Evolutionary conservation across 2,113 vertebrate species (phyloP), one percentile per base, ranked within the genome.

Genomic region (Engystomops pustulosus): DNA sequence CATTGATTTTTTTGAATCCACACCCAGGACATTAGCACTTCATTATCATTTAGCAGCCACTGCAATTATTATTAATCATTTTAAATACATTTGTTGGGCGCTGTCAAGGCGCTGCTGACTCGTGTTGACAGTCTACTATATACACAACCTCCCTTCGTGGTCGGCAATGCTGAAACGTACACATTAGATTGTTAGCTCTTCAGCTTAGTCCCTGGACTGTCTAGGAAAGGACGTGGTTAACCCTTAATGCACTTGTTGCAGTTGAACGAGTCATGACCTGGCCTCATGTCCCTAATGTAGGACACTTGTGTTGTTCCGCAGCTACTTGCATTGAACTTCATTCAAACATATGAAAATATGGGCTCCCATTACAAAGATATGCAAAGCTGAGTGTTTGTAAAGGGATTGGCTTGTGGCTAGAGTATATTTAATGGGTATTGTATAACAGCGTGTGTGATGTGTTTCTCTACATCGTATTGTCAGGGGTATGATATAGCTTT

Each of bases 321-420:
- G 20, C 45, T 10, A 32, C 45, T 7, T 49, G 45, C 15, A 47
- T 18, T 49, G 30, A 30, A 51, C 47, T 76, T 11, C 3, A 76
- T 53, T 36, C 47, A 75, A 75, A 75, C 25, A 30, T 51, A 49
- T 75, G 71, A 18, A 51, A 75, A 75, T 38, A 30, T 10, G 47
- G 47, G 1, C 47, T 34, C 27, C 27, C 7, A n/a, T 32, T 18
- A n/a, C 72, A 53, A 76, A 7, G 17, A 4, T 6, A 76, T 76
- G 47, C 47, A 76, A 53, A 76, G 17, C 45, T 10, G 3, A 34
- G 8, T 76, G 27, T 76, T 18, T 51, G 30, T 20, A 34, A 5
- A 76, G 47, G 47, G 36, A 34, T 17, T 76, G 34, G 27, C 4
- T 53, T 32, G 47, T 30, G 71, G 45, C 45, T 20, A 18, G 3